Base-by-base conservation (phyloP, 2,113 vertebrate species). In the Hymenochirus boettgeri region DNA sequence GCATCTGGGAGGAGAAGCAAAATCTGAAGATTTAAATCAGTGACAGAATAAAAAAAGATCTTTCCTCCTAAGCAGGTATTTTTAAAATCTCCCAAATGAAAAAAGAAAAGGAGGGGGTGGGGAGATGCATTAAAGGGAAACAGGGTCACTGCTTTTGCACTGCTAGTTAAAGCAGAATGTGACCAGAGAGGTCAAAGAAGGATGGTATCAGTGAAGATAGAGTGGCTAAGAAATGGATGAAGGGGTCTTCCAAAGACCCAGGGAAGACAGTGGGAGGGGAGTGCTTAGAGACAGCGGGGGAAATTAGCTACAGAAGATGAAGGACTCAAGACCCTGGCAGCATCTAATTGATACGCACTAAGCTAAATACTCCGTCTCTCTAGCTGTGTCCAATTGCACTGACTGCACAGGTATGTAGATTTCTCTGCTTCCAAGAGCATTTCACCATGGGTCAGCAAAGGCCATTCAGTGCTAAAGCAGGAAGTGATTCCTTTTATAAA, bases 371-470 rank as follows among this genome's bases (percentile, higher is more conserved):
- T 23, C 70, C 58, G 52, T 67, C 70, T 66, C 17, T 22, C 19
- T 17, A 31, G 37, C 50, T 37, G 58, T 67, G 58, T 57, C 70
- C 58, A 72, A 72, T 72, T 10, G 21, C 48, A 67, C 31, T 72
- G 70, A 72, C 70, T 67, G 70, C 33, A 56, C 63, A 62, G 58
- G 52, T 67, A 72, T 72, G 70, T 66, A 67, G 60, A 72, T 72
- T 45, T 33, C 25, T 61, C 60, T 57, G 65, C 60, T 67, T 62
- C 46, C 52, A 60, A 66, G 57, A 25, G 47, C 26, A 52, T 25
- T 67, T 66, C 24, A 62, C n/a, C 46, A 72, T n/a, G 70, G 70
- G 70, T 72, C 63, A 66, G 57, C 17, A 35, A 46, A 69, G 65
- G 65, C 31, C 48, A 24, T 35, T 24, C 42, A 37, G 24, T 56